Evolutionary conservation across 2,888 invertebrate genomes (phyloP).

Genomic region (Phengaris arion): DNA sequence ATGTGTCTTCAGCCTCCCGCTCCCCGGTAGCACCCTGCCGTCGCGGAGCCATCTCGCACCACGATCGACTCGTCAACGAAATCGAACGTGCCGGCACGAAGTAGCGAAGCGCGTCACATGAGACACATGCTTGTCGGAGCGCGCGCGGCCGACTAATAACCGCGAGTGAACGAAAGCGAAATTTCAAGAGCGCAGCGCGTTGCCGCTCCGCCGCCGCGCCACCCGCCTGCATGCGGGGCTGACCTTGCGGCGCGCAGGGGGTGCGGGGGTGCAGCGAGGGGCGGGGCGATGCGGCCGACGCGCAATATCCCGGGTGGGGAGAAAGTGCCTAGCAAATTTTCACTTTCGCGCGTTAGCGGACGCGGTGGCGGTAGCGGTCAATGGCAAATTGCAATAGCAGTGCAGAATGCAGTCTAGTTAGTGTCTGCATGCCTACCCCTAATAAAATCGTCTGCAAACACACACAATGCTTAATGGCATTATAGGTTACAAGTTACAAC

Average conservation of each 20-base stretch:
- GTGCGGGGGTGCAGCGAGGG: constrained; percentile 60
- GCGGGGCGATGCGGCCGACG: constrained; percentile 56
- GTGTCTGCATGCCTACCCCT: background rate
- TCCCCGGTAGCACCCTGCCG: constrained; percentile 75
- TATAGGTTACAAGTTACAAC: constrained; percentile 7
- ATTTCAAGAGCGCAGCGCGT: constrained; percentile 83
- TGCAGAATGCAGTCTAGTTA: constrained; percentile 32
- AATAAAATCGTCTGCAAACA: constrained; percentile 20
- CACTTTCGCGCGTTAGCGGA: constrained; percentile 71
- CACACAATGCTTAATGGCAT: constrained; percentile 1
- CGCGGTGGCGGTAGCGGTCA: constrained; percentile 52
- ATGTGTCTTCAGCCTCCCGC: constrained; percentile 72
- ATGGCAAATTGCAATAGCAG: constrained; percentile 36
- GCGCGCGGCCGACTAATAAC: constrained; percentile 81
- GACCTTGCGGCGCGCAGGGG: constrained; percentile 47
- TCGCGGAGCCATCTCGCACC: constrained; percentile 74
- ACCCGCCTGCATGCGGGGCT: constrained; percentile 58
- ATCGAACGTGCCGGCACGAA: constrained; percentile 64
- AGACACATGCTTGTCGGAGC: constrained; percentile 80
- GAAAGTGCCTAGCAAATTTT: constrained; percentile 76
- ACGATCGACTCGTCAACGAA: constrained; percentile 64
- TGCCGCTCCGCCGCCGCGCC: constrained; percentile 55
- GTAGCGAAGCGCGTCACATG: constrained; percentile 72
- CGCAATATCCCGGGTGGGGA: constrained; percentile 63
- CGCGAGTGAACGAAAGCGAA: constrained; percentile 83